phyloP scores from a whole-genome alignment of 2,113 vertebrate genomes.

The Pyrgilauda ruficollis region DNA sequence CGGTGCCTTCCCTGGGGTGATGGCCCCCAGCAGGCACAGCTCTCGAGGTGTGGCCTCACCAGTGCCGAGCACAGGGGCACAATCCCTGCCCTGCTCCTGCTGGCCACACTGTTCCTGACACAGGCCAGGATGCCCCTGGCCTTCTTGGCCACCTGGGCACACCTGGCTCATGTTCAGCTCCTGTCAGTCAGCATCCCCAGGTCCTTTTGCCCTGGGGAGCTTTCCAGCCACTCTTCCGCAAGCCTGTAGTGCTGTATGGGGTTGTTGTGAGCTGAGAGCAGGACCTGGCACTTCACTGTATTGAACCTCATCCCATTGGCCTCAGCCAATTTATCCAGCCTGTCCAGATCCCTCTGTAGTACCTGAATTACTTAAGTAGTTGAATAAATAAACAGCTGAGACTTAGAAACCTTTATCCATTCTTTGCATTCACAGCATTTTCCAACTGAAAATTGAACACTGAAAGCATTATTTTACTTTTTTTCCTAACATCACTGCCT shows the following conservation, averaged over 20 bases:
- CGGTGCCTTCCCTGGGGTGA: too few relatives aligned
- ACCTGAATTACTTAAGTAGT: neutral
- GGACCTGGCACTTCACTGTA: neutral
- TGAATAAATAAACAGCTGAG: neutral
- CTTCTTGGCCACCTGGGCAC: neutral
- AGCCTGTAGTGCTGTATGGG: neutral
- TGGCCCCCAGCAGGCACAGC: neutral
- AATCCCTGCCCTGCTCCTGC: neutral
- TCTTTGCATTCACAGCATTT: neutral
- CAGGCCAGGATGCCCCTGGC: neutral
- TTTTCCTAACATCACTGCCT: neutral
- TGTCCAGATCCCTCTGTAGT: neutral
- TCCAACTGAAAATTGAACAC: neutral
- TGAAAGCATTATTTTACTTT: neutral
- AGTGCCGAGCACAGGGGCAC: accelerated
- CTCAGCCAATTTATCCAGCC: neutral
- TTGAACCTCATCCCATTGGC: neutral
- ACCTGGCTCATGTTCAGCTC: neutral
- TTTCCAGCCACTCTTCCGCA: neutral
- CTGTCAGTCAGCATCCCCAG: neutral
- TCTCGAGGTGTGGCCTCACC: neutral
- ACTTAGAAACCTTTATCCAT: neutral
- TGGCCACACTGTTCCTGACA: neutral
- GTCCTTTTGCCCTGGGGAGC: neutral
- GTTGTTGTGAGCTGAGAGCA: neutral